Percentiles rank a stretch among this genome's conserved stretches.
Conservation (phyloP, 2,888 invertebrate species). For the Heliconius ismenius region DNA sequence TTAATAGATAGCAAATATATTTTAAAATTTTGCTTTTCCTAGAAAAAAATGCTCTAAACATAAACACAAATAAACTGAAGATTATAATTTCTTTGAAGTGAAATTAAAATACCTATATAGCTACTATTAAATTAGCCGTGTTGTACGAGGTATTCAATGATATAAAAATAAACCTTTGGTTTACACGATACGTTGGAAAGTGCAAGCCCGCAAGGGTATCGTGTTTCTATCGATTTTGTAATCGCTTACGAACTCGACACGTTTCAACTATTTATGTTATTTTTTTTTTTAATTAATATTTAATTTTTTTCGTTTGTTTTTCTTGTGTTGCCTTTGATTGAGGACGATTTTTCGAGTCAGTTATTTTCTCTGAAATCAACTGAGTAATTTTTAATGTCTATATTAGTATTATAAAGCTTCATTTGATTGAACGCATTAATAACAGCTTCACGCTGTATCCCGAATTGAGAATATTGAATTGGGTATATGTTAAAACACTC, state of each 20-base stretch:
- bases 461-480: too few species aligned
- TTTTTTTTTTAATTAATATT: neutral
- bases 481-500: neutral
- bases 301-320: neutral
- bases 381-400: neutral
- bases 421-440: too few species aligned
- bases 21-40: neutral
- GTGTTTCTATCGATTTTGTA: slow-evolving; percentile 29
- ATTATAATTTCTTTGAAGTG: slow-evolving; percentile 12
- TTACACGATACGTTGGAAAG: slow-evolving; percentile 26
- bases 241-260: slow-evolving; percentile 19
- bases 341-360: neutral
- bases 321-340: neutral
- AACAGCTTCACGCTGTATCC: too few species aligned
- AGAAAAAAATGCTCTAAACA: neutral
- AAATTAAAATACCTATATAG: slow-evolving; percentile 5
- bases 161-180: slow-evolving; percentile 34
- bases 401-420: neutral
- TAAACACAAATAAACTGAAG: neutral
- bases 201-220: slow-evolving; percentile 31
- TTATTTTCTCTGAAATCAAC: neutral
- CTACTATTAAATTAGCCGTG: slow-evolving; percentile 27
- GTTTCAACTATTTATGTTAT: slow-evolving; percentile 12
- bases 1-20: too few species aligned
- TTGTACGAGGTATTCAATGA: slow-evolving; percentile 29